Evolutionary conservation across 1,140 invertebrate species (phyloP).

Genomic region (Physella acuta): DNA sequence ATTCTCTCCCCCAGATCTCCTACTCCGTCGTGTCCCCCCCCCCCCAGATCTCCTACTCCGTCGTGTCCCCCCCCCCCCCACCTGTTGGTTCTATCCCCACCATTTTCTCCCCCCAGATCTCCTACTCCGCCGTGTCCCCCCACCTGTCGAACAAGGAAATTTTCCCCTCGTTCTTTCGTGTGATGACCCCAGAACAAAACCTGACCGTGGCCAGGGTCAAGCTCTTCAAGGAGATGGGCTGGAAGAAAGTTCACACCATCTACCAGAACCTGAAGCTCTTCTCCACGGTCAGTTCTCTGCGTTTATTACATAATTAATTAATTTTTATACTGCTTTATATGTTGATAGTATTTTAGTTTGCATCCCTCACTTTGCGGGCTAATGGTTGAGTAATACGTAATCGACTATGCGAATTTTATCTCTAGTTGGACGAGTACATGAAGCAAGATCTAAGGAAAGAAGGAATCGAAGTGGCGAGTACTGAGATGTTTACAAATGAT

Average conservation of each 20-base stretch:
- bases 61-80: conserved; percentile 24
- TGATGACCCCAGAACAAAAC: conserved; percentile 34
- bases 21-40: conserved; percentile 37
- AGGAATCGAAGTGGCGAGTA: background rate
- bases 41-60: background rate
- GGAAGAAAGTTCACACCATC: conserved; percentile 31
- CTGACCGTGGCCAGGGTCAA: conserved; percentile 26
- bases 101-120: conserved; percentile 29
- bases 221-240: conserved; percentile 28
- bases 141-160: conserved; percentile 33
- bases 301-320: too few relatives aligned
- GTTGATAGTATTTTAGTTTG: too few relatives aligned
- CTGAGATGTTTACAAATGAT: conserved; percentile 4
- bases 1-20: conserved; percentile 31
- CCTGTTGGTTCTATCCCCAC: background rate
- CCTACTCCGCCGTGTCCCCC: conserved; percentile 44
- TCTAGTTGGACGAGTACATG: conserved; percentile 10
- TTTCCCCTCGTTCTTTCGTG: conserved; percentile 41
- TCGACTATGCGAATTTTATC: too few relatives aligned
- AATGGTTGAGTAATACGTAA: too few relatives aligned
- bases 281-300: conserved; percentile 35
- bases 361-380: too few relatives aligned
- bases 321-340: too few relatives aligned
- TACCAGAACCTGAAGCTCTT: conserved; percentile 32
- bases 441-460: conserved; percentile 5